phyloP scores from a whole-genome alignment of 2,113 vertebrate species.

The Sapayoa aenigma region DNA sequence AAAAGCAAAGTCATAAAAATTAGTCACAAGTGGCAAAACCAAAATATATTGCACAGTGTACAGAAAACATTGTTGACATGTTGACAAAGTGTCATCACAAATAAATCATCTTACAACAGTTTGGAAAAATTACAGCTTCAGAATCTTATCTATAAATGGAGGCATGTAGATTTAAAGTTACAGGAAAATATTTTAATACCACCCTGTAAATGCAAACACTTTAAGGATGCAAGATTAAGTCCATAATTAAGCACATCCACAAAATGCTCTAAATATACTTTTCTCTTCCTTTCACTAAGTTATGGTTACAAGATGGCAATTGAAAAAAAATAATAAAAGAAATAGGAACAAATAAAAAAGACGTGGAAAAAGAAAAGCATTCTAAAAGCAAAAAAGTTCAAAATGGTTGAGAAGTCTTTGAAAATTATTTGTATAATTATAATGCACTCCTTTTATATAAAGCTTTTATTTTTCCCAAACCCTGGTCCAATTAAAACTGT shows the following conservation, averaged over 20 bases:
- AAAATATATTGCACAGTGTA: conserved; percentile 73
- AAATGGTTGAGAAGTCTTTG: conserved; percentile 44
- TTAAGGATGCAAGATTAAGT: conserved; percentile 46
- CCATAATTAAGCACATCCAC: conserved; percentile 66
- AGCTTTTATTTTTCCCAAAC: conserved; percentile 49
- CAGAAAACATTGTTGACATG: conserved; percentile 56
- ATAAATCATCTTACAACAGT: conserved; percentile 48
- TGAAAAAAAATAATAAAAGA: neutral
- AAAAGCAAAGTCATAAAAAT: conserved; percentile 81
- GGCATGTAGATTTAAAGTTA: conserved; percentile 73
- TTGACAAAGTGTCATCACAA: conserved; percentile 61
- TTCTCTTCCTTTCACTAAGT: conserved; percentile 56
- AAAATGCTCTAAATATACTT: conserved; percentile 55
- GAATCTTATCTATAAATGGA: conserved; percentile 69
- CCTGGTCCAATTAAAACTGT: conserved; percentile 33
- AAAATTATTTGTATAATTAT: conserved; percentile 16
- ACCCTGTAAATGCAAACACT: conserved; percentile 65
- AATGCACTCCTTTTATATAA: conserved; percentile 51
- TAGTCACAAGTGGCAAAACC: conserved; percentile 74
- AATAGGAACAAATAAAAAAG: neutral
- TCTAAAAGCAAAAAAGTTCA: conserved; percentile 19
- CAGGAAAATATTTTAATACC: conserved; percentile 51
- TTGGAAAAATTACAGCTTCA: conserved; percentile 52
- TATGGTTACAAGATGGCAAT: conserved; percentile 25
- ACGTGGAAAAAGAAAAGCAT: neutral